Base-by-base conservation (phyloP, 2,888 invertebrate species). In the Drosophila anceps region DNA sequence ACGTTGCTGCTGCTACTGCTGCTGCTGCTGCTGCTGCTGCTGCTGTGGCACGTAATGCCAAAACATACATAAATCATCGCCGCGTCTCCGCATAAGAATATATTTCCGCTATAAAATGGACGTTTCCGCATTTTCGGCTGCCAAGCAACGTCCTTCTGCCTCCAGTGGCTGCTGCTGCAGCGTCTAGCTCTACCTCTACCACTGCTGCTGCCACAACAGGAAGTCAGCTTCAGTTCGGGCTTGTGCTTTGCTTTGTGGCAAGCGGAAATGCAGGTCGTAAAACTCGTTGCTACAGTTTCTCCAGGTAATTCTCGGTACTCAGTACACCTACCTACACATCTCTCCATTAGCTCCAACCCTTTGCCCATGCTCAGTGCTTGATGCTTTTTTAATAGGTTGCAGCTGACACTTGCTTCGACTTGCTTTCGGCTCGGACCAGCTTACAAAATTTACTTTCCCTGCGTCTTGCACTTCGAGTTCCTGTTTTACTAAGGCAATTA, bases 91-190 rank as follows among this genome's bases (percentile, higher is more conserved):
- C 88, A 89, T 83, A 90, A 88, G 90, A 87, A 89, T 87, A 90
- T 90, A 90, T 91, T 90, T 90, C 91, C 91, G 84, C 90, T 84
- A 88, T 88, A 89, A 89, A 90, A 90, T 89, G 91, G 89, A 90
- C 88, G 91, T 86, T 89, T 90, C 90, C 90, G 87, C 80, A 76
- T 84, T 84, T 87, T 80, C 74, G 84, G 74, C 69, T 76, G 54
- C 69, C 60, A 43, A 37, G 60, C 61, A 69, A 50, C 58, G 43
- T 41, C 15, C 37, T 20, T 37, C 24, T n/a, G 31, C 60, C 37
- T 39, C 20, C 15, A 44, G n/a, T 24, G 24, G 18, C 50, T 31
- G 43, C 50, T 50, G 31, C 46, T 29, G 48, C 35, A 33, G 3
- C 18, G 12, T 12, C 37, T 10, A 31, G 18, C 24, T 39, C n/a